Evolutionary conservation across 2,888 invertebrate species (phyloP).

Genomic region (Acleris sparsana): DNA sequence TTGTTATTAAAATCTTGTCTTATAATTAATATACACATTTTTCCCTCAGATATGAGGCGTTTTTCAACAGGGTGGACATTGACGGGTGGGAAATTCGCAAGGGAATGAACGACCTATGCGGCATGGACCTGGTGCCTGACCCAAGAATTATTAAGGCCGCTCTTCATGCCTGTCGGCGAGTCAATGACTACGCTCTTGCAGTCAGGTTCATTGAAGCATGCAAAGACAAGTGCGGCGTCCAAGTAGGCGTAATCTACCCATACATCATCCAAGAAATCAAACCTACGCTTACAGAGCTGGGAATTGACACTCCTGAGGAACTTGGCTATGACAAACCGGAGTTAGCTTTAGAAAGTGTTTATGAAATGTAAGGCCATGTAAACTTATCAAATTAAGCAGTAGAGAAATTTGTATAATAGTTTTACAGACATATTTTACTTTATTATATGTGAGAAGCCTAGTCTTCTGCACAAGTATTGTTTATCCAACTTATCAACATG

Average conservation of each 20-base stretch:
- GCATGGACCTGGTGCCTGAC: constrained; percentile 96
- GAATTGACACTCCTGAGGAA: constrained; percentile 96
- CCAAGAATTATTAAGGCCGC: constrained; percentile 94
- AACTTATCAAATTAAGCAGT: constrained; percentile 63
- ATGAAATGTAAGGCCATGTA: constrained; percentile 82
- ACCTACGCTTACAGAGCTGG: constrained; percentile 96
- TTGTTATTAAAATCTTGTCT: no score
- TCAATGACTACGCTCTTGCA: constrained; percentile 97
- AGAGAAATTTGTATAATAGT: constrained; percentile 77
- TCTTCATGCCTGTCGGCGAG: constrained; percentile 94
- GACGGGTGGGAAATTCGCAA: constrained; percentile 98
- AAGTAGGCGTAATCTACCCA: constrained; percentile 91
- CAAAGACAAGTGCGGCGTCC: constrained; percentile 93
- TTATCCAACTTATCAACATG: constrained; percentile 57
- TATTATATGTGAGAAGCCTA: constrained; percentile 59
- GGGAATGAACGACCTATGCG: constrained; percentile 94
- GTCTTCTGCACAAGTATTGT: constrained; percentile 55
- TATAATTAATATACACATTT: background rate
- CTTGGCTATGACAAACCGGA: constrained; percentile 99
- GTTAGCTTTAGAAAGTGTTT: constrained; percentile 90
- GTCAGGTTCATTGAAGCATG: constrained; percentile 96
- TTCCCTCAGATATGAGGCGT: constrained; percentile 87
- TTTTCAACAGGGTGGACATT: constrained; percentile 93
- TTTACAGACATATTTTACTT: constrained; percentile 70
- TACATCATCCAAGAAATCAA: constrained; percentile 94